These are phyloP conservation scores for Eulemur rubriventer DNA, from an alignment of 2,797 vertebrate genomes.

Conservation along the genomic window DNA sequence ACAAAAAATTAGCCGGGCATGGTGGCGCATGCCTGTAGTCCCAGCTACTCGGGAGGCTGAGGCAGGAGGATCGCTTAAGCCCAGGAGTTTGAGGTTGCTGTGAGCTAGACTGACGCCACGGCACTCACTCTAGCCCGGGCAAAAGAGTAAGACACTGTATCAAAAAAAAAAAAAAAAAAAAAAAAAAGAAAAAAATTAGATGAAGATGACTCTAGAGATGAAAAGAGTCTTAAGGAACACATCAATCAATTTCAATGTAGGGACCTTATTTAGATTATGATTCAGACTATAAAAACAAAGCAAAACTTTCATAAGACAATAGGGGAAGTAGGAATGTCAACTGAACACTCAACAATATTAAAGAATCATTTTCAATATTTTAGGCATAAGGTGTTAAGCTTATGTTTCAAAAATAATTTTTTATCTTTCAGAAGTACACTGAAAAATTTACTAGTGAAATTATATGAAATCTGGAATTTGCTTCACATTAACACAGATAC, in stretches of 20 bases:
- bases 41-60: no score
- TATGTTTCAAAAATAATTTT: not conserved
- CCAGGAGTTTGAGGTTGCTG: no score
- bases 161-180: no score
- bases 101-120: no score
- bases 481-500: not conserved
- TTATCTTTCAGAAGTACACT: not conserved
- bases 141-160: no score
- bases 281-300: not conserved
- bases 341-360: not conserved
- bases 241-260: not conserved
- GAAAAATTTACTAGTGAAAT: not conserved
- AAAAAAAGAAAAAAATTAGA: not conserved
- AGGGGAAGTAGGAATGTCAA: not conserved
- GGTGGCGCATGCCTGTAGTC: no score
- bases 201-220: not conserved
- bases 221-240: not conserved
- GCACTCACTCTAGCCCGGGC: no score
- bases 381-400: not conserved
- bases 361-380: not conserved
- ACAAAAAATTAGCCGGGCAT: no score
- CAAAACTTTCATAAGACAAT: not conserved
- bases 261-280: not conserved
- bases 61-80: no score
- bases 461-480: not conserved